Conservation (phyloP, 2,113 vertebrate species). For the Charina bottae region DNA sequence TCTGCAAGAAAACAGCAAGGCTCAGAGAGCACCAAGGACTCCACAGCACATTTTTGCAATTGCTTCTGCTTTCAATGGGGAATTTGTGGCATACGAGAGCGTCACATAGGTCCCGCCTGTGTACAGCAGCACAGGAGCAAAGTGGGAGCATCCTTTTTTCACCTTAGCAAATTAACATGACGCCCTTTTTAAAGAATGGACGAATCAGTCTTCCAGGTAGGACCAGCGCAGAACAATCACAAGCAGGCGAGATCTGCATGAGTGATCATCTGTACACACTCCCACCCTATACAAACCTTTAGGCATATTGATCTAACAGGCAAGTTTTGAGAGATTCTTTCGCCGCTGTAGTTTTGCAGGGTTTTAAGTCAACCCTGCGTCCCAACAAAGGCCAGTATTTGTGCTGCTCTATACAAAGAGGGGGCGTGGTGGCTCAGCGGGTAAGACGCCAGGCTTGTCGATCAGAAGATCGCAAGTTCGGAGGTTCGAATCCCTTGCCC, state of each 20-base stretch:
- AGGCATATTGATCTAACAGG: background rate
- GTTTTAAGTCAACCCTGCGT: background rate
- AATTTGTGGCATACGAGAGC: background rate
- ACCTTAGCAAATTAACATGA: background rate
- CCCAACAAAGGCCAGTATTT: background rate
- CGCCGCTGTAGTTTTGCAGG: background rate
- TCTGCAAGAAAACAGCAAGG: too few relatives aligned
- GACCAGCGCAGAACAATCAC: background rate
- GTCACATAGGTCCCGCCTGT: background rate
- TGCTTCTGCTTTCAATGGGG: background rate
- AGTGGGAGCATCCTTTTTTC: too few relatives aligned
- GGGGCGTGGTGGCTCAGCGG: too few relatives aligned
- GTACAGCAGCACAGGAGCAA: fast-evolving
- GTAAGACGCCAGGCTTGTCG: too few relatives aligned
- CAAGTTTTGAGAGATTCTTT: background rate
- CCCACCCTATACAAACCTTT: background rate
- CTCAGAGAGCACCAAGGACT: too few relatives aligned
- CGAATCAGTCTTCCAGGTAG: too few relatives aligned
- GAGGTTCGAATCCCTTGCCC: too few relatives aligned
- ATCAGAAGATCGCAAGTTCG: too few relatives aligned
- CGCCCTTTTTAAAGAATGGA: background rate
- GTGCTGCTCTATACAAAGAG: too few relatives aligned
- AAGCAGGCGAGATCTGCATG: background rate
- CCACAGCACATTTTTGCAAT: background rate
- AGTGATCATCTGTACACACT: background rate